Evolutionary conservation across 2,113 vertebrate genomes (phyloP), one percentile per base, ranked within the genome.

Genomic region (Malaclemys terrapin): DNA sequence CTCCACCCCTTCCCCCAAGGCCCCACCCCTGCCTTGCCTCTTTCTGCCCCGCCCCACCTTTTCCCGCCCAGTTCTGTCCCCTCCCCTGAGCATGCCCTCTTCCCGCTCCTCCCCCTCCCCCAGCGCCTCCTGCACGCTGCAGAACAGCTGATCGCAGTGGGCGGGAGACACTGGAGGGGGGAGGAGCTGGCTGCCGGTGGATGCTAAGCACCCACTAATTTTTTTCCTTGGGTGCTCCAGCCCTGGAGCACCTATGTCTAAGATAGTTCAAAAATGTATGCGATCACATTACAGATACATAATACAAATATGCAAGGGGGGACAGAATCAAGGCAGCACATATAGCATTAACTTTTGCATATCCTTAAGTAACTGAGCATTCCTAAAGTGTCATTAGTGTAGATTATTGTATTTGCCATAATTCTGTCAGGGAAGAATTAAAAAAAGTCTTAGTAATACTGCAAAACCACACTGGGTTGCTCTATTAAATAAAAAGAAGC

Each of bases 231-330:
- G 53, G 20, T 54, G 20, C 53, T 54, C 20, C 53, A 54, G 52
- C 52, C 52, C 52, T 53, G 52, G 52, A 53, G 52, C 52, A 8
- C 52, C 19, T 53, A 20, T 53, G 52, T 93, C 75, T 65, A 85
- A 65, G 72, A 85, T 86, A 93, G 82, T n/a, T 96, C 91, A 86
- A 91, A 96, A 91, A 91, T 72, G 19, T 50, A 9, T 27, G 17
- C 38, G 56, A 56, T 92, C 91, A 11, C 80, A 82, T 89, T 89
- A 69, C 91, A 47, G 42, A 87, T 94, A 49, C 62, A 87, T 16
- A 80, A 9, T 93, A 57, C 62, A 54, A 50, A 96, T 47, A 82
- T 89, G 49, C 10, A 10, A 10, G 50, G 84, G 31, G 52, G 88
- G 35, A 89, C 84, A 95, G 91, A 91, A 81, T 90, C 91, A 75